A percentile compares a stretch with the other conserved stretches of the same genome.
Conservation (phyloP, 2,888 invertebrate genomes). For the Drosophila helvetica region DNA sequence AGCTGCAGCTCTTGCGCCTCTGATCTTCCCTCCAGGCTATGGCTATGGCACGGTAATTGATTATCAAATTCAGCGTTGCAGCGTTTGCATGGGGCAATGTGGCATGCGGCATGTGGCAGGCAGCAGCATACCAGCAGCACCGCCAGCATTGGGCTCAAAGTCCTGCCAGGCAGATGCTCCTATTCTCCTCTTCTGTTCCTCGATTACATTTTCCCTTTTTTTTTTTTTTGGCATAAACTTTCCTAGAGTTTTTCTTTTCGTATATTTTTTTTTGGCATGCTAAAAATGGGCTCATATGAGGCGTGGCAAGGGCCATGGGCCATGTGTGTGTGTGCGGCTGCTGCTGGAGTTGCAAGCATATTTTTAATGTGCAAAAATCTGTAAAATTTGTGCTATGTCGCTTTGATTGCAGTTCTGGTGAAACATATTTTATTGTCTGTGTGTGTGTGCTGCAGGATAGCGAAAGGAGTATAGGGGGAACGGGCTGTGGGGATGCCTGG, state of each 20-base stretch:
- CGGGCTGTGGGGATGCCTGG: neutral
- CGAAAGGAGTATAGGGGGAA: slow-evolving; percentile 4
- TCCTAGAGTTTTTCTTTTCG: slow-evolving; percentile 33
- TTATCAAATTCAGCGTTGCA: slow-evolving; percentile 75
- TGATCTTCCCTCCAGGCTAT: neutral
- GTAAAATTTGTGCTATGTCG: slow-evolving; percentile 61
- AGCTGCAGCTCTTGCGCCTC: neutral
- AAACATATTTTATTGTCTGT: slow-evolving; percentile 40
- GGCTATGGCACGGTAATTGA: slow-evolving; percentile 66
- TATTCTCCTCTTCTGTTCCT: neutral
- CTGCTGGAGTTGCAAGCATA: slow-evolving; percentile 55
- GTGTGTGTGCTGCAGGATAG: slow-evolving; percentile 18
- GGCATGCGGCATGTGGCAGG: slow-evolving; percentile 12
- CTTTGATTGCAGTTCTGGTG: slow-evolving; percentile 63
- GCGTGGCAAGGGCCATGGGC: slow-evolving; percentile 18
- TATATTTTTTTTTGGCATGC: slow-evolving; percentile 57
- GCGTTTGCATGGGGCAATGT: slow-evolving; percentile 44
- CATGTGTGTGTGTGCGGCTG: slow-evolving; percentile 17
- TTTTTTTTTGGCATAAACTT: slow-evolving; percentile 44
- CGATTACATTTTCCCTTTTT: slow-evolving; percentile 26
- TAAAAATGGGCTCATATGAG: slow-evolving; percentile 28
- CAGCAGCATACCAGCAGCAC: slow-evolving; percentile 11
- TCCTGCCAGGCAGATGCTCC: slow-evolving; percentile 18
- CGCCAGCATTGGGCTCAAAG: slow-evolving; percentile 22
- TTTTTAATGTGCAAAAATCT: slow-evolving; percentile 74